A percentile compares a stretch with the other conserved stretches of the same genome.
These are phyloP conservation scores for Paratilapia polleni DNA, from an alignment of 2,113 vertebrate species.

Conservation along the genomic window DNA sequence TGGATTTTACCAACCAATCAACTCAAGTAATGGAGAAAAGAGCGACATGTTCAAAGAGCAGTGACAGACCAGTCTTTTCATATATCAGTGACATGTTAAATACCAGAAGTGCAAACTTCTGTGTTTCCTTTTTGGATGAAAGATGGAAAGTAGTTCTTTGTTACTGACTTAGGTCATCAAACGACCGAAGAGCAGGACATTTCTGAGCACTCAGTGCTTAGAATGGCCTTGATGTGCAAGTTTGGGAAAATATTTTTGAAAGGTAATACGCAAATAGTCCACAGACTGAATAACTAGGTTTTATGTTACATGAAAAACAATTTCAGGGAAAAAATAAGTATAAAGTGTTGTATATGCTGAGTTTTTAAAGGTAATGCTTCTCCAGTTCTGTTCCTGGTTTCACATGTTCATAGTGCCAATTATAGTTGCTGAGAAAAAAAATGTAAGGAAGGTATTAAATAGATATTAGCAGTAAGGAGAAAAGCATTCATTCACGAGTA, in stretches of 20 bases:
- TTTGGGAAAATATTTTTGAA: neutral
- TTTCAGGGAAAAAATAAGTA: neutral
- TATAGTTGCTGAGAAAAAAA: neutral
- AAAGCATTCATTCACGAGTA: neutral
- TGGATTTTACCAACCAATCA: neutral
- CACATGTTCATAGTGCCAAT: neutral
- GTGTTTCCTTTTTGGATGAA: too few species aligned
- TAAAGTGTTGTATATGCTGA: neutral
- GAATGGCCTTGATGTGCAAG: neutral
- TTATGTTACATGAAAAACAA: neutral
- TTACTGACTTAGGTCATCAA: too few species aligned
- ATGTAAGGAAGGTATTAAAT: neutral
- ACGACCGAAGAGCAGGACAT: neutral
- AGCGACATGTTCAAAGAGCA: neutral
- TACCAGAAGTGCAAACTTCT: neutral
- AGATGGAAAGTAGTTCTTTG: too few species aligned
- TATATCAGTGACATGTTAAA: neutral
- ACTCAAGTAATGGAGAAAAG: neutral
- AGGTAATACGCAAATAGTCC: neutral
- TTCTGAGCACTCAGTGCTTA: neutral
- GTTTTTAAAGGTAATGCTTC: too few species aligned
- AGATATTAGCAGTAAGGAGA: neutral
- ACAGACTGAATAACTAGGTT: neutral
- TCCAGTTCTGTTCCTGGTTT: neutral
- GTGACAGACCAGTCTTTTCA: neutral